Evolutionary conservation across 2,888 invertebrate genomes (phyloP), one percentile per base, ranked within the genome.

Genomic region (Ormyrus pomaceus): DNA sequence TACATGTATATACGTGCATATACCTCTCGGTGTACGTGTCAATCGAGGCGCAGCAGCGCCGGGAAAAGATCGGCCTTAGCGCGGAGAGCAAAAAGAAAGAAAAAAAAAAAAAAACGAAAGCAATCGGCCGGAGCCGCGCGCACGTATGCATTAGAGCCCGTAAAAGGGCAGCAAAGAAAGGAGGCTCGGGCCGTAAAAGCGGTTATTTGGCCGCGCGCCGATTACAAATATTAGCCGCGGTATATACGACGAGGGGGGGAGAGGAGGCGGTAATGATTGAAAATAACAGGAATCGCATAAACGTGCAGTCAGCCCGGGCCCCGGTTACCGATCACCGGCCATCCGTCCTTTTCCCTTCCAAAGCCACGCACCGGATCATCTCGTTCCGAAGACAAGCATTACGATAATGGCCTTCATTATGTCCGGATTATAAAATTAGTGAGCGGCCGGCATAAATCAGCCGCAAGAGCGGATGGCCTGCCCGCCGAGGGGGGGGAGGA

Each of bases 211-310:
- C 55, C 68, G 76, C 34, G 70, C 65, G 68, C 53, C 71, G 73
- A 80, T 80, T 80, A 80, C 73, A 80, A 80, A 80, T 70, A 77
- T 80, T 77, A 77, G 59, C 53, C 55, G 53, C 10, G 53, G 48
- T 11, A 61, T 62, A 48, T 70, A 19, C 50, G 34, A 50, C 0
- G 19, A 5, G 19, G 48, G 59, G 55, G 56, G 13, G 61, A 34
- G 61, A 46, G n/a, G 80, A 71, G 79, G 75, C 80, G 81, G 81
- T 73, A 89, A 89, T 88, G 87, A 88, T 88, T 86, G 88, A 87
- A 89, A 89, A 89, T 89, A 89, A 89, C 88, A 89, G 88, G 88
- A 89, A 88, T 89, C 88, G 85, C 80, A 86, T 88, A 89, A 88
- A 88, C 87, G 88, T 89, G 87, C 86, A 89, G 88, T 89, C 87